phyloP scores from a whole-genome alignment of 2,888 invertebrate species.

The Drosophila quasianomalipes region DNA sequence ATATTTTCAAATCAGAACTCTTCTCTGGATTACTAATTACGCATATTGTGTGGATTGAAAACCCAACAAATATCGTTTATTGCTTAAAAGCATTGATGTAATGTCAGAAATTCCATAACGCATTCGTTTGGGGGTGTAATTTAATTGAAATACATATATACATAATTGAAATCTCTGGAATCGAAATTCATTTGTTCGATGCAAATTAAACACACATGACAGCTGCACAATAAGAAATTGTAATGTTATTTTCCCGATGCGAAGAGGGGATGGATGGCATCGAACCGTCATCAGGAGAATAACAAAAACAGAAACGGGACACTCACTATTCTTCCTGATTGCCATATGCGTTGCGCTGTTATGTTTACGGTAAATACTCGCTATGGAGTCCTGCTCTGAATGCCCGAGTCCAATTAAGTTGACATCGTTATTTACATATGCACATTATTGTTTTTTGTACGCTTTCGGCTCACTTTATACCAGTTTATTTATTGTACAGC shows the following conservation, averaged over 20 bases:
- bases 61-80: constrained; percentile 41
- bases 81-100: constrained; percentile 11
- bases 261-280: not conserved
- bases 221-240: constrained; percentile 74
- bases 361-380: constrained; percentile 69
- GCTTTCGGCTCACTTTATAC: constrained; percentile 62
- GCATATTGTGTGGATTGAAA: constrained; percentile 50
- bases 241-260: constrained; percentile 59
- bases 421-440: constrained; percentile 76
- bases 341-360: constrained; percentile 9
- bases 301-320: constrained; percentile 11
- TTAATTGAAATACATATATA: constrained; percentile 65
- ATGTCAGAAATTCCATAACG: constrained; percentile 3
- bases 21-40: constrained; percentile 45
- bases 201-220: constrained; percentile 74
- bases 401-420: constrained; percentile 79
- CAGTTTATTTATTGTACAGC: constrained; percentile 68
- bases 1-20: constrained; percentile 21
- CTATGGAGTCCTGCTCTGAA: constrained; percentile 32
- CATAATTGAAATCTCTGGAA: constrained; percentile 68
- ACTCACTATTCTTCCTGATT: not conserved
- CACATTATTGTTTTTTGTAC: constrained; percentile 67
- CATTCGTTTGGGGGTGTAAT: constrained; percentile 31
- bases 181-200: constrained; percentile 52
- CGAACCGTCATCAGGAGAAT: constrained; percentile 7